Conservation (phyloP, 2,888 invertebrate species). For the Volucella zonaria region DNA sequence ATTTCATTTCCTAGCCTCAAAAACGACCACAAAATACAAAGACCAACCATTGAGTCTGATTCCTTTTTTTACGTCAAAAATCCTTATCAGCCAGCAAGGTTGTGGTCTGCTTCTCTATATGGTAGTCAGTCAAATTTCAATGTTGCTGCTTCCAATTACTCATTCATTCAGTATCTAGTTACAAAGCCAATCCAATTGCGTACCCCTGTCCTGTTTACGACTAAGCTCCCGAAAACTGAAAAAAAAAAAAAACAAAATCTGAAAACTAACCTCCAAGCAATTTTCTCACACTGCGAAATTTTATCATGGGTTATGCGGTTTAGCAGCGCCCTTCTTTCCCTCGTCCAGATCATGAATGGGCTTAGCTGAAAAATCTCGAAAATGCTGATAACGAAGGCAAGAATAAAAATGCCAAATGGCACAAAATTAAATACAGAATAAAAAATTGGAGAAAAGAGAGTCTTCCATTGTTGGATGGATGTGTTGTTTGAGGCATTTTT, state of each 20-base stretch:
- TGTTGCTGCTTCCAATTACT: conserved; percentile 6
- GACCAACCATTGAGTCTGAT: background rate
- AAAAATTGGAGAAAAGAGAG: conserved; percentile 2
- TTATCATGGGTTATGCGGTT: conserved; percentile 51
- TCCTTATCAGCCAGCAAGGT: conserved; percentile 34
- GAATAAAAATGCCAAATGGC: conserved; percentile 27
- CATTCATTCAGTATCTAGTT: background rate
- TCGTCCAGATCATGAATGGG: background rate
- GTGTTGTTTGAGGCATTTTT: background rate
- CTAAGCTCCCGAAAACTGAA: background rate
- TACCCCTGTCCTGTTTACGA: background rate
- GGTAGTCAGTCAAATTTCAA: conserved; percentile 54
- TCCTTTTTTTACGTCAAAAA: background rate
- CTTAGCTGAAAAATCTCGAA: conserved; percentile 43
- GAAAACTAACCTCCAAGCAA: conserved; percentile 34
- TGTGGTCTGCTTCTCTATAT: conserved; percentile 28
- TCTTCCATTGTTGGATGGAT: background rate
- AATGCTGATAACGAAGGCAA: conserved; percentile 59
- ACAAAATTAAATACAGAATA: conserved; percentile 5
- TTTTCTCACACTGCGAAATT: conserved; percentile 67
- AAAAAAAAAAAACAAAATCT: conserved; percentile 21
- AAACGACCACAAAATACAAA: background rate
- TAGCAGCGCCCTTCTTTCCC: conserved; percentile 1
- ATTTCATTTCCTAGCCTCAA: conserved; percentile 8
- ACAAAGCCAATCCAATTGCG: conserved; percentile 1